Evolutionary conservation across 2,113 vertebrate species (phyloP).

Genomic region (Rissa tridactyla): DNA sequence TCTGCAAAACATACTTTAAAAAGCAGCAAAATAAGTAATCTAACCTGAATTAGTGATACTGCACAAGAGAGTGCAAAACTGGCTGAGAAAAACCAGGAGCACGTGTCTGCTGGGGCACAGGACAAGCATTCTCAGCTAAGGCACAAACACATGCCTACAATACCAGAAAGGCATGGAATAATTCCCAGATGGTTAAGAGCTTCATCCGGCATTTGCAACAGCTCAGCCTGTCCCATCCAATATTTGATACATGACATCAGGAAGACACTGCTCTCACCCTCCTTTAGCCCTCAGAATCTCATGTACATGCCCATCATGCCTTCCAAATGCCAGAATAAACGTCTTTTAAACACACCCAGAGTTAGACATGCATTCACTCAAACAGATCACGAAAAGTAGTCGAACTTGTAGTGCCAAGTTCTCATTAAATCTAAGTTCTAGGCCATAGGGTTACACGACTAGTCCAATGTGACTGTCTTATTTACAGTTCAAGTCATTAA

Average conservation of each 20-base stretch:
- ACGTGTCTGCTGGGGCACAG: background rate
- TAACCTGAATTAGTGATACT: background rate
- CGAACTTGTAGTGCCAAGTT: background rate
- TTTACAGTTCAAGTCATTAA: background rate
- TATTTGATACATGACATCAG: conserved; percentile 38
- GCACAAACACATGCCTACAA: background rate
- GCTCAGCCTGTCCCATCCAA: conserved; percentile 19
- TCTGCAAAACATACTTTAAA: background rate
- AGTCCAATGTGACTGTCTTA: background rate
- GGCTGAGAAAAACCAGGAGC: background rate
- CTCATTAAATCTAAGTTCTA: background rate
- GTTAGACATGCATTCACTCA: background rate
- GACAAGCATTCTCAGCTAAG: conserved; percentile 9
- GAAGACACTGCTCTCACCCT: background rate
- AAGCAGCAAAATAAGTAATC: background rate
- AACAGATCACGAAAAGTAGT: accelerated
- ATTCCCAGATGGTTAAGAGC: conserved; percentile 4
- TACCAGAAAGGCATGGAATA: conserved; percentile 29
- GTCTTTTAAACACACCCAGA: background rate
- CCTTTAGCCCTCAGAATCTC: background rate
- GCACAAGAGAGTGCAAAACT: background rate
- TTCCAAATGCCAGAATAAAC: background rate
- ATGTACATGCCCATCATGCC: background rate
- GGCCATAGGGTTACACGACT: background rate
- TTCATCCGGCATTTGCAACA: conserved; percentile 46